These are phyloP conservation scores for Germaria angustata DNA, from an alignment of 2,888 invertebrate genomes.

Conservation along the genomic window DNA sequence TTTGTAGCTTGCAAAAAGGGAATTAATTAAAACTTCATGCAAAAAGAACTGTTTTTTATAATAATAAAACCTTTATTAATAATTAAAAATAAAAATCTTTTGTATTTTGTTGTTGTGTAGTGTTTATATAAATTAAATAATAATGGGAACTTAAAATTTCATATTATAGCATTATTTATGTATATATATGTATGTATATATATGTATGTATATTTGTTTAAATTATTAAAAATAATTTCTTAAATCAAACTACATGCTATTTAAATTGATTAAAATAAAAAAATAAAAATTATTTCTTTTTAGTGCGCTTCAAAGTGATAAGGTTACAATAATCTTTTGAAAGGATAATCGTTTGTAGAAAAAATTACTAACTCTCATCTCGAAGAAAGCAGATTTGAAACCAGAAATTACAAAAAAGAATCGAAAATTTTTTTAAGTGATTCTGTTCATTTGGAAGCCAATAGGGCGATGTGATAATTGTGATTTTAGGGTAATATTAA, in stretches of 20 bases:
- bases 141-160: conserved; percentile 66
- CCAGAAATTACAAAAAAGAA: no score
- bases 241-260: conserved; percentile 10
- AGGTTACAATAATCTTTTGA: no score
- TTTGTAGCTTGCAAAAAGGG: not conserved
- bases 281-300: not conserved
- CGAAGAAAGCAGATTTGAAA: no score
- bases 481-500: no score
- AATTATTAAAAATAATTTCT: conserved; percentile 19
- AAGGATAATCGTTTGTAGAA: no score
- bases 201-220: conserved; percentile 3
- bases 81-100: conserved; percentile 54
- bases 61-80: conserved; percentile 63
- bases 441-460: no score
- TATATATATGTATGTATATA: not conserved
- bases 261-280: conserved; percentile 20
- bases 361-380: no score
- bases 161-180: conserved; percentile 47
- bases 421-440: no score
- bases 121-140: conserved; percentile 48
- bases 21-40: conserved; percentile 51
- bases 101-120: conserved; percentile 27
- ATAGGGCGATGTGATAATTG: no score
- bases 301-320: not conserved
- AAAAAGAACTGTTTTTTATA: conserved; percentile 49